Conservation (phyloP, 2,113 vertebrate species). For the Prietella phreatophila region DNA sequence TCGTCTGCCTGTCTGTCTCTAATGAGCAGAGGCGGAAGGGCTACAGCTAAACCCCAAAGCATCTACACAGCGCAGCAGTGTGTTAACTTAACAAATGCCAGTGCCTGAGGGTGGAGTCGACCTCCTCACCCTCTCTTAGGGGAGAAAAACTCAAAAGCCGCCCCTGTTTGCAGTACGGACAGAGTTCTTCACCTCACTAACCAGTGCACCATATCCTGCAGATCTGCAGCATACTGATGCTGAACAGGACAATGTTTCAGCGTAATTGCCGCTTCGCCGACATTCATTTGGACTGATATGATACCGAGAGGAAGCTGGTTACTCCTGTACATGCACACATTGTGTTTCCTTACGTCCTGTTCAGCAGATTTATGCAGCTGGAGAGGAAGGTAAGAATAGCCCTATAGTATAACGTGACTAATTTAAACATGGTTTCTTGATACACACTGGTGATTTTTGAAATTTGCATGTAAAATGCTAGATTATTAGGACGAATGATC, state of each 20-base stretch:
- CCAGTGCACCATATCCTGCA: neutral
- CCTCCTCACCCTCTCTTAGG: constrained; percentile 12
- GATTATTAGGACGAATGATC: neutral
- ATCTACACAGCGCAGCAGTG: neutral
- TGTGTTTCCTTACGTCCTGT: constrained; percentile 26
- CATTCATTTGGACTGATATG: constrained; percentile 55
- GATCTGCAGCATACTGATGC: neutral
- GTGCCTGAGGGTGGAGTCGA: constrained; percentile 39
- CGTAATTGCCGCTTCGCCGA: neutral
- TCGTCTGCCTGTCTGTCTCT: neutral
- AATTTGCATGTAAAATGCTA: neutral
- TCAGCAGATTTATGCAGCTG: constrained; percentile 75
- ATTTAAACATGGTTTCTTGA: neutral
- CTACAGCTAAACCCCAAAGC: neutral
- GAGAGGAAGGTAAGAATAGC: constrained; percentile 72
- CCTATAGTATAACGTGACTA: neutral
- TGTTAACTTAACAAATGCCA: constrained; percentile 37
- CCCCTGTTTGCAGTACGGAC: neutral
- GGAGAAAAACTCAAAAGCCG: neutral
- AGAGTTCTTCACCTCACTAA: neutral
- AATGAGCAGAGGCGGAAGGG: neutral
- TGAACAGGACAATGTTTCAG: constrained; percentile 50
- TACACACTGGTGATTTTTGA: neutral
- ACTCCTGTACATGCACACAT: constrained; percentile 20
- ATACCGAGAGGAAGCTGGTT: constrained; percentile 34